phyloP scores from a whole-genome alignment of 1,140 invertebrate species.

The Cyphomyrmex costatus region DNA sequence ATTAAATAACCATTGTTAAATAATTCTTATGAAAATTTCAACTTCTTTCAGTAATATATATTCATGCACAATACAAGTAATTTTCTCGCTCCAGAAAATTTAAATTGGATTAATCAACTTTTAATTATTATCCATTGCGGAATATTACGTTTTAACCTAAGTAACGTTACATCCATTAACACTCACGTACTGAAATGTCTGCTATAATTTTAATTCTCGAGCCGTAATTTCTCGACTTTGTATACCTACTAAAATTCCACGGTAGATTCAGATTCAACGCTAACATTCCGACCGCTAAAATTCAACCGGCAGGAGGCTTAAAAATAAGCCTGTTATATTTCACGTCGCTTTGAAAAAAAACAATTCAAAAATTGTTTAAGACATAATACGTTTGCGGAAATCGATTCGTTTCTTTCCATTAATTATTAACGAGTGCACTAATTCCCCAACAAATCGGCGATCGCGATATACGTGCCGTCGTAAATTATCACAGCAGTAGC shows the following conservation, averaged over 20 bases:
- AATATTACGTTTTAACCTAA: conserved; percentile 12
- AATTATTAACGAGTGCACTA: conserved; percentile 38
- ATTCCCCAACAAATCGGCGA: conserved; percentile 40
- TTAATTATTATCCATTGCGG: neutral
- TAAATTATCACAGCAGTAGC: conserved; percentile 33
- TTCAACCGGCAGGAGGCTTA: neutral
- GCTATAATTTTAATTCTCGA: conserved; percentile 29
- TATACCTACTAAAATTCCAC: conserved; percentile 40
- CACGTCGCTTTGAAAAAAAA: neutral
- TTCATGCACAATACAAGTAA: neutral
- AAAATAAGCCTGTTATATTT: neutral
- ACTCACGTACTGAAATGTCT: neutral
- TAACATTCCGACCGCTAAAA: conserved; percentile 28
- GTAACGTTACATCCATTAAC: neutral
- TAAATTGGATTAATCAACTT: neutral
- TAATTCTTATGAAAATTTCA: neutral
- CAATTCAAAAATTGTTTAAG: neutral
- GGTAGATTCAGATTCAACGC: conserved; percentile 9
- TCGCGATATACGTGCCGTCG: conserved; percentile 18
- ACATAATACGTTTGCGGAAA: neutral
- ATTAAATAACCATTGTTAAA: neutral
- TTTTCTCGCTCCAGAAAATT: neutral
- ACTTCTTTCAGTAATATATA: neutral
- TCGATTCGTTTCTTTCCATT: neutral
- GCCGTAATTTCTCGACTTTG: conserved; percentile 8